Evolutionary conservation across 2,888 invertebrate species (phyloP).

Genomic region (Microctonus hyperodae): DNA sequence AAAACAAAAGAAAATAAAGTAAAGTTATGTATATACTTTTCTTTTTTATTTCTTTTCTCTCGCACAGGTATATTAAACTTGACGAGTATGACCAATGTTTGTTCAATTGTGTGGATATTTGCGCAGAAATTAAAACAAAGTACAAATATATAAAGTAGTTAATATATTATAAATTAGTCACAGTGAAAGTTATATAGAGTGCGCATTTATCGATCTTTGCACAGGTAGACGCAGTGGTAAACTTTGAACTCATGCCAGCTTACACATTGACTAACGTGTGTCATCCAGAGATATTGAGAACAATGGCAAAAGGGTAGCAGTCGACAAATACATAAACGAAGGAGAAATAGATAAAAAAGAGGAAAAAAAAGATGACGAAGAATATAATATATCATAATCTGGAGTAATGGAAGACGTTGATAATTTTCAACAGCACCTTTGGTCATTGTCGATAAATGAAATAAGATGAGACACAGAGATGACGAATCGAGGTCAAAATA

Average conservation of each 20-base stretch:
- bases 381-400: not conserved
- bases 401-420: constrained; percentile 5
- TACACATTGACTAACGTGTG: constrained; percentile 5
- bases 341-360: not conserved
- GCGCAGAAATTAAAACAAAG: constrained; percentile 6
- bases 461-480: constrained; percentile 2
- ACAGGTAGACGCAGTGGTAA: constrained; percentile 20
- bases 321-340: not conserved
- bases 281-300: constrained; percentile 4
- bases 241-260: constrained; percentile 14
- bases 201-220: not conserved
- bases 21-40: not conserved
- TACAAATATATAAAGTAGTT: not conserved
- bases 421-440: constrained; percentile 3
- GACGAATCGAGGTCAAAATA: constrained; percentile 22
- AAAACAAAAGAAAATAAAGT: not conserved
- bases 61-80: not conserved
- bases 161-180: too few relatives aligned
- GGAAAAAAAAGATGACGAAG: not conserved
- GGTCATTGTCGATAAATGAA: not conserved
- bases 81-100: not conserved
- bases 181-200: not conserved
- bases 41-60: not conserved
- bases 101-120: constrained; percentile 1
- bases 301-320: not conserved